Base-by-base conservation (phyloP, 2,888 invertebrate species). In the Lydus trimaculatus region DNA sequence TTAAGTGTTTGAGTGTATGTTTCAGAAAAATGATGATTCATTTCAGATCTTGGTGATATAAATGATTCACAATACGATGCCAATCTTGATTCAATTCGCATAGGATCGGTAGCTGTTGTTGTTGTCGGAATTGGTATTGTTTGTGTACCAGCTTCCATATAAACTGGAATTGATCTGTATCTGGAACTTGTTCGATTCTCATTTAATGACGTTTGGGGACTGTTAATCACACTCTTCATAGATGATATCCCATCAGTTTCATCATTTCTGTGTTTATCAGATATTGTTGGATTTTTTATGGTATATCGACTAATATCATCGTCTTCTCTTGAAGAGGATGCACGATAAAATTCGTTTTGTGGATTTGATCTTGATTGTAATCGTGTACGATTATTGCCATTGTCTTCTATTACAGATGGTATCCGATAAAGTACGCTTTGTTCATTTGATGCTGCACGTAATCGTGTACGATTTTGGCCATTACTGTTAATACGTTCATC, bases 81-180 rank as follows among this genome's bases (percentile, higher is more conserved):
- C 11, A 17, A 11, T 20, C 8, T 31, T 13, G 15, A 59, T 33
- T 17, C n/a, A 33, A 3, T 31, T 6, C 59, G 13, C 9, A 59
- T 28, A 0, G 65, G 20, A 39, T 61, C 64, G 8, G 61, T 59
- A 1, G 58, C 67, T 2, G 17, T 36, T 4, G 64, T 8, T 28
- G 58, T 31, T 11, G 61, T 64, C 39, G 62, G 62, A 5, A 65
- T 65, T 1, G 39, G 58, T 0, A 62, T 36, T 7, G 61, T 68
- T 59, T 68, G 68, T 3, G 68, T 68, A 17, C 65, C 25, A 9
- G 43, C n/a, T n/a, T 43, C 17, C 6, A 17, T 8, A 43, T 17
- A 62, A 43, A 6, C 48, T 64, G 31, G 58, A 13, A n/a, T 63
- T 33, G 17, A 39, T 20, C 9, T 33, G 8, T 9, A 31, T 63